Evolutionary conservation across 2,113 vertebrate genomes (phyloP).

Genomic region (Balaenoptera acutorostrata): DNA sequence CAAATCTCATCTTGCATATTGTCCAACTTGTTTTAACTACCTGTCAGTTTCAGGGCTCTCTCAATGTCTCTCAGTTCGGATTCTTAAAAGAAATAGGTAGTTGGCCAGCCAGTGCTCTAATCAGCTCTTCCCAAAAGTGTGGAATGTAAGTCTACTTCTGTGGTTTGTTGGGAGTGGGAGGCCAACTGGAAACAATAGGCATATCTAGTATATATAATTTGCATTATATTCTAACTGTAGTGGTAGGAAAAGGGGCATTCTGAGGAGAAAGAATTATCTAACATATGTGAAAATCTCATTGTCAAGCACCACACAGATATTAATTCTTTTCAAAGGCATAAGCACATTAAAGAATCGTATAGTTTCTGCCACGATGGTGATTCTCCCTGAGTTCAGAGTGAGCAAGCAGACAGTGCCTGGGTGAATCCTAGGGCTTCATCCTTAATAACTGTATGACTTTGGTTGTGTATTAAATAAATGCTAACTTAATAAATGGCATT

Average conservation of each 20-base stretch:
- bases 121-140: background rate
- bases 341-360: background rate
- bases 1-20: background rate
- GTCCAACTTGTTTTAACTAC: background rate
- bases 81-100: background rate
- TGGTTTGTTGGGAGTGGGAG: background rate
- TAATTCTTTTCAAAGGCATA: background rate
- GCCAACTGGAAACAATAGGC: background rate
- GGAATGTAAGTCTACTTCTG: background rate
- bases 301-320: background rate
- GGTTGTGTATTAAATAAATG: background rate
- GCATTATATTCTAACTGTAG: background rate
- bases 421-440: background rate
- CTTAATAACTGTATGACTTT: background rate
- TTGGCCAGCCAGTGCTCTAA: background rate
- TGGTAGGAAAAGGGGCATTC: background rate
- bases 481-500: background rate
- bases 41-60: background rate
- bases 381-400: background rate
- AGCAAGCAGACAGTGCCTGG: background rate
- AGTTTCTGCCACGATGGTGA: background rate
- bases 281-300: background rate
- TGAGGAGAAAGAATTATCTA: background rate
- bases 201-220: background rate
- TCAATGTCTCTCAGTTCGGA: background rate